Conservation (phyloP, 2,797 vertebrate genomes). For the Philypnodon macrostomus region DNA sequence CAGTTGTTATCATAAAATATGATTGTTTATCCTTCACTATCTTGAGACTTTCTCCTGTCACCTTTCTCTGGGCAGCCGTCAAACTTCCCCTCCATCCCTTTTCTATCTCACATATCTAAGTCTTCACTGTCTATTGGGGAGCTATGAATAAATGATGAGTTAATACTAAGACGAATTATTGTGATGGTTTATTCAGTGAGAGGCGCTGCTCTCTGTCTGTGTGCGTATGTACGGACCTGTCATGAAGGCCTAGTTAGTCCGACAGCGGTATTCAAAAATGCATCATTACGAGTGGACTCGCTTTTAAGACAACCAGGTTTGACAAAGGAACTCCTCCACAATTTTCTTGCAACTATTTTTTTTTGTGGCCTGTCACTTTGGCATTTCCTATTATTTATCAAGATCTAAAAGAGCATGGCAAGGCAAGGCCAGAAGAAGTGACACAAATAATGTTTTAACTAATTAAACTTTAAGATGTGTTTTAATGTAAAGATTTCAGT, state of each 20-base stretch:
- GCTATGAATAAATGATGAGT: slow-evolving; percentile 64
- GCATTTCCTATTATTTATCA: slow-evolving; percentile 60
- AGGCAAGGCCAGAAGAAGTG: slow-evolving; percentile 52
- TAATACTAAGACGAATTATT: slow-evolving; percentile 66
- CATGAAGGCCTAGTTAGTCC: slow-evolving; percentile 13
- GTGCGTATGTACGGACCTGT: slow-evolving; percentile 14
- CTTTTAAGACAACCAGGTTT: slow-evolving; percentile 27
- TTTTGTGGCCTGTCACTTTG: slow-evolving; percentile 24
- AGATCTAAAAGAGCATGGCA: slow-evolving; percentile 41
- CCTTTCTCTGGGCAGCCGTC: slow-evolving; percentile 23
- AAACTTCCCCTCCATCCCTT: slow-evolving; percentile 15
- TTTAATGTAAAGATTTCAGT: too few relatives aligned
- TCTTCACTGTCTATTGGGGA: slow-evolving; percentile 37
- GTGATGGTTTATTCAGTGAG: slow-evolving; percentile 62
- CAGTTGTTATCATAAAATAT: too few relatives aligned
- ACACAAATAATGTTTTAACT: too few relatives aligned
- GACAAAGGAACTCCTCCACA: slow-evolving; percentile 19
- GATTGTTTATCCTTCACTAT: too few relatives aligned
- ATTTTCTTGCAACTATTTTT: slow-evolving; percentile 19
- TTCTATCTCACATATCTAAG: slow-evolving; percentile 19
- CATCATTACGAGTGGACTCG: slow-evolving; percentile 23
- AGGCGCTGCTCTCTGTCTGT: slow-evolving; percentile 26
- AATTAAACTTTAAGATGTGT: too few relatives aligned
- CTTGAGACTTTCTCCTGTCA: slow-evolving; percentile 27
- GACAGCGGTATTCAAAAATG: slow-evolving; percentile 27